Evolutionary conservation across 2,888 invertebrate species (phyloP).

Genomic region (Nebria brevicollis): DNA sequence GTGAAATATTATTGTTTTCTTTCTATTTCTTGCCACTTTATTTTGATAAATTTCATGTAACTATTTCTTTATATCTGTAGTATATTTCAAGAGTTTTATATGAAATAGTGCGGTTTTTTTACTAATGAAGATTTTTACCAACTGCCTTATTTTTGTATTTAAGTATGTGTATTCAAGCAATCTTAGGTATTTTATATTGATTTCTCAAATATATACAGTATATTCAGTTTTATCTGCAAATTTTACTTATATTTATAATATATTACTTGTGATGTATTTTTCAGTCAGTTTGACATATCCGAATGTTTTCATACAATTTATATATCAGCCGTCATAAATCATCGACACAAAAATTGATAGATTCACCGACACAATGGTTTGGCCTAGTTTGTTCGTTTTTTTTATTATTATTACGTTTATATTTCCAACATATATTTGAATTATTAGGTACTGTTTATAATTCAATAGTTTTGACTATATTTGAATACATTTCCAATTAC

Average conservation of each 20-base stretch:
- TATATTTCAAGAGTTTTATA: no score
- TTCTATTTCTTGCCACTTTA: no score
- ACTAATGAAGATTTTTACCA: no score
- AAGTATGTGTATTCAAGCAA: no score
- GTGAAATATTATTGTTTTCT: no score
- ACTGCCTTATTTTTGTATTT: no score
- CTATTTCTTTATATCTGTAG: no score
- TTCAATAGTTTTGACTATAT: not conserved
- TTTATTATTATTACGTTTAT: not conserved
- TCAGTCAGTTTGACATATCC: slow-evolving; percentile 15
- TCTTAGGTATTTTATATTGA: no score
- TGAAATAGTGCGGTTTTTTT: no score
- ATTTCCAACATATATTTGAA: not conserved
- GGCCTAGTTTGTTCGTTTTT: slow-evolving; percentile 10
- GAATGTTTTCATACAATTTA: slow-evolving; percentile 18
- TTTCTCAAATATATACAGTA: no score
- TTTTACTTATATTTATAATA: not conserved
- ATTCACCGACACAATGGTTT: slow-evolving; percentile 5
- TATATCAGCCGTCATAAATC: slow-evolving; percentile 18
- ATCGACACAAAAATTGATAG: not conserved
- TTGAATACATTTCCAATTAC: not conserved
- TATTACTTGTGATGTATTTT: slow-evolving; percentile 10
- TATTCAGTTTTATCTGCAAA: no score
- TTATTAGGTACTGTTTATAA: not conserved
- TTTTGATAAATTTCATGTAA: no score